These are phyloP conservation scores for Sorex fumeus DNA, from an alignment of 2,113 vertebrate genomes.

Conservation along the genomic window DNA sequence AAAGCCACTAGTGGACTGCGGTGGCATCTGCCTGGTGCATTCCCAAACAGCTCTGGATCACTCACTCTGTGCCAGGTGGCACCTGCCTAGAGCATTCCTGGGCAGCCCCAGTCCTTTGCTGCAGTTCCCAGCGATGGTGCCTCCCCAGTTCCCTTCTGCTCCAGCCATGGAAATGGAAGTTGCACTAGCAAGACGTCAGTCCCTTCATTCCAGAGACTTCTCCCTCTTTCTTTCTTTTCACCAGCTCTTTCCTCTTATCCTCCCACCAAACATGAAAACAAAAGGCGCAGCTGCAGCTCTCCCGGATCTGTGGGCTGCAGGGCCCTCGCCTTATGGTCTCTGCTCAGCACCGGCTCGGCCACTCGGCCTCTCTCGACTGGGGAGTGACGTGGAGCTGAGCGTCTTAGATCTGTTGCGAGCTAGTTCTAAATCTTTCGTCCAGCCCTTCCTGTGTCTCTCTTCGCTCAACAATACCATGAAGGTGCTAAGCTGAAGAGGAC, in stretches of 20 bases:
- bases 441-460: not conserved
- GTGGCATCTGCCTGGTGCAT: no score
- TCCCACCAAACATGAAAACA: conserved; percentile 28
- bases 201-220: not conserved
- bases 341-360: no score
- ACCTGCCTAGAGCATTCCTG: no score
- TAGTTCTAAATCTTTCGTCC: not conserved
- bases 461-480: not conserved
- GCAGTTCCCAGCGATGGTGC: not conserved
- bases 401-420: not conserved
- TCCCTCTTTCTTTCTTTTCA: not conserved
- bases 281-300: not conserved
- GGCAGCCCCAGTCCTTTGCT: no score
- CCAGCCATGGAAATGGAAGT: not conserved
- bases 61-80: no score
- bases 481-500: not conserved
- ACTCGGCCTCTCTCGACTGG: not conserved
- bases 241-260: not conserved
- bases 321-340: no score
- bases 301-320: no score
- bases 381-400: not conserved
- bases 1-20: not conserved
- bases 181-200: not conserved
- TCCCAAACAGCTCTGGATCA: no score
- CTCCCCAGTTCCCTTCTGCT: not conserved